These are phyloP conservation scores for Heterocephalus glaber DNA, from an alignment of 2,113 vertebrate genomes.

Conservation along the genomic window DNA sequence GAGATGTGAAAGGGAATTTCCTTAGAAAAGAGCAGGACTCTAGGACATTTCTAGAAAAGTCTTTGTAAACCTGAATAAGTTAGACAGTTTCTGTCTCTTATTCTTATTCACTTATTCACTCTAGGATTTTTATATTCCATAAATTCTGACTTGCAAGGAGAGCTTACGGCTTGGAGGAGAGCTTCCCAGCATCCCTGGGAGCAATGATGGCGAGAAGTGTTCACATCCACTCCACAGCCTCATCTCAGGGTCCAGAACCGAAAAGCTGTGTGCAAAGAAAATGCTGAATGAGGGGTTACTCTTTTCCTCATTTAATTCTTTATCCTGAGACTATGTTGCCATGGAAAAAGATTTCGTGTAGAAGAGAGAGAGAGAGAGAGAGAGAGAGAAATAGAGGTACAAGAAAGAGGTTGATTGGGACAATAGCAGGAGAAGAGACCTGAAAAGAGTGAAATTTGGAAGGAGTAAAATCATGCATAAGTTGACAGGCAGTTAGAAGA, in stretches of 20 bases:
- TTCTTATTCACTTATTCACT: neutral
- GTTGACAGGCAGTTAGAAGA: neutral
- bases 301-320: slow-evolving; percentile 1
- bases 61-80: neutral
- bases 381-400: neutral
- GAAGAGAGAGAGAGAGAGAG: neutral
- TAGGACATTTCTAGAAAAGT: neutral
- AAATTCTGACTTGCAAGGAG: neutral
- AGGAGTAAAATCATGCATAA: neutral
- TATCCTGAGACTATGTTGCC: slow-evolving; percentile 4
- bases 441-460: slow-evolving; percentile 23
- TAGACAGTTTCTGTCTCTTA: neutral
- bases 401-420: slow-evolving; percentile 25
- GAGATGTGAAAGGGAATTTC: neutral
- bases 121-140: neutral
- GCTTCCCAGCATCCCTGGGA: neutral
- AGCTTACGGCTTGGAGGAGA: neutral
- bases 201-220: neutral
- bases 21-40: neutral
- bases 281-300: neutral
- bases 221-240: neutral
- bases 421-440: neutral
- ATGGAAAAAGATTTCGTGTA: slow-evolving; percentile 4
- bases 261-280: slow-evolving; percentile 24
- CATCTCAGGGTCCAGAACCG: neutral